These are phyloP conservation scores for Drosophila multiciliata DNA, from an alignment of 2,888 invertebrate species.

Conservation along the genomic window DNA sequence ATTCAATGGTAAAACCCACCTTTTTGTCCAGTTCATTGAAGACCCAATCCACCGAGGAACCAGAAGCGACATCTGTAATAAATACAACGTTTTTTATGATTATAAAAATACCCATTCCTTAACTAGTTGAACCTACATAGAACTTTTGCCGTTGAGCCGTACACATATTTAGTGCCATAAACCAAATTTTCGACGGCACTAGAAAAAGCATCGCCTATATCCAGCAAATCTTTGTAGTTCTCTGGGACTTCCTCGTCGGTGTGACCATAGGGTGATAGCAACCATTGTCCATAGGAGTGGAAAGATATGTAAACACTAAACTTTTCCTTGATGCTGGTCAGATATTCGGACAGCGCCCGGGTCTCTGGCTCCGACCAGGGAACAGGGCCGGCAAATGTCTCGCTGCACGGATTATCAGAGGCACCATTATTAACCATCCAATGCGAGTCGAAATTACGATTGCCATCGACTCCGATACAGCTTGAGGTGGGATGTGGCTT, in stretches of 20 bases:
- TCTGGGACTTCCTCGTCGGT: slow-evolving; percentile 79
- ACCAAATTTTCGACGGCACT: slow-evolving; percentile 85
- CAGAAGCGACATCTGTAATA: slow-evolving; percentile 84
- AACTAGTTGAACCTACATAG: slow-evolving; percentile 85
- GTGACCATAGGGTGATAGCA: slow-evolving; percentile 88
- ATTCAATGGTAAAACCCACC: slow-evolving; percentile 86
- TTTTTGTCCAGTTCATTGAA: slow-evolving; percentile 85
- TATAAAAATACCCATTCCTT: not conserved
- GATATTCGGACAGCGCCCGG: slow-evolving; percentile 85
- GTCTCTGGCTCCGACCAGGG: slow-evolving; percentile 87
- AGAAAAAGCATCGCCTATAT: slow-evolving; percentile 86
- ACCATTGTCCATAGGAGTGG: slow-evolving; percentile 88
- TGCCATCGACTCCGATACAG: slow-evolving; percentile 84
- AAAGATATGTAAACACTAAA: slow-evolving; percentile 87
- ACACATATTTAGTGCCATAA: slow-evolving; percentile 86
- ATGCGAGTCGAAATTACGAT: slow-evolving; percentile 83
- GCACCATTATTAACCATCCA: slow-evolving; percentile 85
- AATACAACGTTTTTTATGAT: not conserved
- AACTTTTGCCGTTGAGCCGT: slow-evolving; percentile 87
- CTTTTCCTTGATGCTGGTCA: slow-evolving; percentile 84
- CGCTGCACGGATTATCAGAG: slow-evolving; percentile 84
- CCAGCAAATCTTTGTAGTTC: slow-evolving; percentile 85
- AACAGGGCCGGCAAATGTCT: slow-evolving; percentile 86
- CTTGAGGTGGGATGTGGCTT: slow-evolving; percentile 82
- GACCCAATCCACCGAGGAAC: slow-evolving; percentile 86